Percentiles rank a stretch among this genome's conserved stretches.
These are phyloP conservation scores for Pediacus dermestoides DNA, from an alignment of 2,888 invertebrate genomes.

Conservation along the genomic window DNA sequence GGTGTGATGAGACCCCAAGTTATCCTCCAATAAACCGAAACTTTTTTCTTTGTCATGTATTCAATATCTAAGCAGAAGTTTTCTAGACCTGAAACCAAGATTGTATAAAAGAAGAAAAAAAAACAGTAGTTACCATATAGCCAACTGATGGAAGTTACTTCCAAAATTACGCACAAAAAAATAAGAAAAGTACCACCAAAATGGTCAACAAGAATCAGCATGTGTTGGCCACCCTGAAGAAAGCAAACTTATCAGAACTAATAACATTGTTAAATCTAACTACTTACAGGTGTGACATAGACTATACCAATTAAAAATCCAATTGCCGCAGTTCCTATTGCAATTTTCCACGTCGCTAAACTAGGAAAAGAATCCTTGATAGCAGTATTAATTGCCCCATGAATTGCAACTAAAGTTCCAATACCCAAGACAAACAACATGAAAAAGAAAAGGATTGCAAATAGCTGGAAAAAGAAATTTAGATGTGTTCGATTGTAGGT, in stretches of 20 bases:
- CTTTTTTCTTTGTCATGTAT: slow-evolving; percentile 69
- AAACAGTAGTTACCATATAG: too few species aligned
- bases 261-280: too few species aligned
- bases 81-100: too few species aligned
- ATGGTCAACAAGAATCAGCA: slow-evolving; percentile 55
- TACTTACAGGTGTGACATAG: slow-evolving; percentile 68
- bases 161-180: too few species aligned
- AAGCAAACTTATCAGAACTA: too few species aligned
- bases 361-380: slow-evolving; percentile 63
- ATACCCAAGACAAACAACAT: slow-evolving; percentile 75
- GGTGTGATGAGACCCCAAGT: slow-evolving; percentile 76
- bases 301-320: slow-evolving; percentile 64
- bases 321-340: slow-evolving; percentile 39
- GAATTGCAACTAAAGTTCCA: slow-evolving; percentile 70
- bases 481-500: slow-evolving; percentile 1
- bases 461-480: too few species aligned
- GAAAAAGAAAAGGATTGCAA: slow-evolving; percentile 71
- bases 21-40: slow-evolving; percentile 70
- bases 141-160: too few species aligned
- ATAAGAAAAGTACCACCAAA: slow-evolving; percentile 59
- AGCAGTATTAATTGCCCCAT: slow-evolving; percentile 64
- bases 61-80: slow-evolving; percentile 70
- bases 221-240: slow-evolving; percentile 51
- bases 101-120: too few species aligned
- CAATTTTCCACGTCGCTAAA: slow-evolving; percentile 57